Percentiles rank a stretch among this genome's conserved stretches.
These are phyloP conservation scores for Piezodorus guildinii DNA, from an alignment of 1,140 invertebrate genomes.

Conservation along the genomic window DNA sequence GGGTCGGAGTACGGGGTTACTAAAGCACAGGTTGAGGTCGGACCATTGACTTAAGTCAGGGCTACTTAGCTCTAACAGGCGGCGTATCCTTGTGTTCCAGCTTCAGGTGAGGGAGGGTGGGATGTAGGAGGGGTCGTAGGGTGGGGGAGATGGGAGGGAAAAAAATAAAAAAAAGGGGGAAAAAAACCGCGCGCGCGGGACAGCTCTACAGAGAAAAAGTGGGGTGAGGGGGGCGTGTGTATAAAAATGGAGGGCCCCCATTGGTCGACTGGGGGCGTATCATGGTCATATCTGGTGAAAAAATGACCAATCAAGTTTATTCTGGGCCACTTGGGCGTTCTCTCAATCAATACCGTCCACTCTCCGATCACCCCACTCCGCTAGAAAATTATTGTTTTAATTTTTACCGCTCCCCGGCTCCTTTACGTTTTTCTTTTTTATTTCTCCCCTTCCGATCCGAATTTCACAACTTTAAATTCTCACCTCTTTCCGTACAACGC, in stretches of 20 bases:
- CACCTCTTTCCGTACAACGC: neutral
- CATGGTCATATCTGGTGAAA: slow-evolving; percentile 19
- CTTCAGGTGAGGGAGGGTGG: too few relatives aligned
- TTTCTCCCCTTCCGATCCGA: neutral
- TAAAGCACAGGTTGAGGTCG: slow-evolving; percentile 5
- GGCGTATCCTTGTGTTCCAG: too few relatives aligned
- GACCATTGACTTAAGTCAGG: neutral
- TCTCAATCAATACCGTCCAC: slow-evolving; percentile 14
- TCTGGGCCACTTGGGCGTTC: slow-evolving; percentile 7
- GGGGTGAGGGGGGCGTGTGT: neutral
- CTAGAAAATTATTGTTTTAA: slow-evolving; percentile 19
- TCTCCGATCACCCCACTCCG: neutral
- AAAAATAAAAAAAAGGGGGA: neutral
- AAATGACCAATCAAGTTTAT: slow-evolving; percentile 22
- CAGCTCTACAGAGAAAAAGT: neutral
- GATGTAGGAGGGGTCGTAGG: neutral
- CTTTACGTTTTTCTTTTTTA: neutral
- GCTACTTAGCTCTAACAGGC: neutral
- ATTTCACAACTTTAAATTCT: slow-evolving; percentile 6
- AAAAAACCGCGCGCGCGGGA: slow-evolving; percentile 1
- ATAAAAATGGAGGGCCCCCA: slow-evolving; percentile 12
- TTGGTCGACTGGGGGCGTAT: slow-evolving; percentile 6
- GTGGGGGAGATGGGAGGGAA: neutral
- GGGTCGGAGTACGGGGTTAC: neutral
- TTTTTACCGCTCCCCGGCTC: slow-evolving; percentile 12